Evolutionary conservation across 2,113 vertebrate species (phyloP).

Genomic region (Protomyctophum bolini): DNA sequence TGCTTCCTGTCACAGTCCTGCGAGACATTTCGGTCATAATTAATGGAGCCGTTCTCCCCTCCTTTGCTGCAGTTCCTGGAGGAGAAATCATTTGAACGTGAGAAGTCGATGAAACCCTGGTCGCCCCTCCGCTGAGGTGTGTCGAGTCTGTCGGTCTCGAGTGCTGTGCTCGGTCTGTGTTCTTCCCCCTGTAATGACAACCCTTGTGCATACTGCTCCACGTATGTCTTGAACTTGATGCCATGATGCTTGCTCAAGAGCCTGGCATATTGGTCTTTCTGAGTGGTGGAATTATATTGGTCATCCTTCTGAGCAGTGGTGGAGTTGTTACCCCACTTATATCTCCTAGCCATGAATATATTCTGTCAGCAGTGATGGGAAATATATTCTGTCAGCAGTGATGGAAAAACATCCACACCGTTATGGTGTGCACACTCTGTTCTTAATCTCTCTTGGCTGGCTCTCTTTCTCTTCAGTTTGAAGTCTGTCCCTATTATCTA

Average conservation of each 20-base stretch:
- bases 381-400: too few species aligned
- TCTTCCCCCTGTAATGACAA: conserved; percentile 70
- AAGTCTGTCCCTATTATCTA: too few species aligned
- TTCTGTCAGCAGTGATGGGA: too few species aligned
- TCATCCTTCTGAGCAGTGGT: conserved; percentile 35
- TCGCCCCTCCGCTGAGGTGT: conserved; percentile 50
- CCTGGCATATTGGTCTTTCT: conserved; percentile 85
- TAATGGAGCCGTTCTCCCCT: conserved; percentile 59
- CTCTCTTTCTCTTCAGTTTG: too few species aligned
- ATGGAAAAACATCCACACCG: too few species aligned
- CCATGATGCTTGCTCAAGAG: conserved; percentile 87
- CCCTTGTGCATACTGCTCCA: conserved; percentile 79
- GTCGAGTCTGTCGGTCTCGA: conserved; percentile 46
- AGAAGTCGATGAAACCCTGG: conserved; percentile 45
- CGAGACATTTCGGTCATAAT: conserved; percentile 30
- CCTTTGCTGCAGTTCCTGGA: conserved; percentile 59
- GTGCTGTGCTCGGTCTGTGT: conserved; percentile 18
- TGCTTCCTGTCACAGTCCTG: conserved; percentile 48
- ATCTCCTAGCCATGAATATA: conserved; percentile 1
- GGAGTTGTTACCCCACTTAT: conserved; percentile 55
- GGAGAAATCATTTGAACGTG: conserved; percentile 68
- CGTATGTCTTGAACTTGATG: conserved; percentile 79
- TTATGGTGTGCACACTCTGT: too few species aligned
- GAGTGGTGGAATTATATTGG: conserved; percentile 30
- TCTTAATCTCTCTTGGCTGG: too few species aligned